These are phyloP conservation scores for Dolichopus griseipennis DNA, from an alignment of 2,888 invertebrate species.

Conservation along the genomic window DNA sequence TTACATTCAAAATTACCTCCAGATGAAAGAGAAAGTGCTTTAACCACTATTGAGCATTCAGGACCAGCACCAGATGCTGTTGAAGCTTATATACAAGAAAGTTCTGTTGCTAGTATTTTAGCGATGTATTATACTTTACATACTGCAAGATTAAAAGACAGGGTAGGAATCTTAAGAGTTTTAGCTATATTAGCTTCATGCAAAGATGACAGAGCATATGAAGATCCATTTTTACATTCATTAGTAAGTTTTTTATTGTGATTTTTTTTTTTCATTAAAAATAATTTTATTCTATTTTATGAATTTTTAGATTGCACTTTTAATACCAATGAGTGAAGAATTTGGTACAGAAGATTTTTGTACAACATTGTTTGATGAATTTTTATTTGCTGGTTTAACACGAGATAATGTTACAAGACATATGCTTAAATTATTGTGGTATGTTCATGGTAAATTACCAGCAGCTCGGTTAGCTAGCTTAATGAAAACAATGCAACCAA, in stretches of 20 bases:
- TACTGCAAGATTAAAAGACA: slow-evolving; percentile 71
- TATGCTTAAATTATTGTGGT: slow-evolving; percentile 82
- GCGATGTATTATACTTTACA: slow-evolving; percentile 93
- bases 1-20: slow-evolving; percentile 80
- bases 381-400: slow-evolving; percentile 80
- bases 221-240: slow-evolving; percentile 91
- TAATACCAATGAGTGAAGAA: slow-evolving; percentile 85
- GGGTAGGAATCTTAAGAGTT: slow-evolving; percentile 72
- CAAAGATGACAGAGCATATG: slow-evolving; percentile 85
- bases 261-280: slow-evolving; percentile 11
- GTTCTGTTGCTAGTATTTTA: slow-evolving; percentile 81
- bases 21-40: slow-evolving; percentile 87
- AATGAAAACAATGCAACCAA: slow-evolving; percentile 51
- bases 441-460: slow-evolving; percentile 77
- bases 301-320: slow-evolving; percentile 56
- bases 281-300: neutral
- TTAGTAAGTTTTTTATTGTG: slow-evolving; percentile 48
- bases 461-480: slow-evolving; percentile 64
- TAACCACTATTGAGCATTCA: slow-evolving; percentile 88
- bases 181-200: slow-evolving; percentile 85
- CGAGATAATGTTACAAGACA: slow-evolving; percentile 89
- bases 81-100: slow-evolving; percentile 84
- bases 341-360: slow-evolving; percentile 91
- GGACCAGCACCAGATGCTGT: slow-evolving; percentile 90
- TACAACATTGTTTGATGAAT: slow-evolving; percentile 90